Base-by-base conservation (phyloP, 2,797 vertebrate genomes). In the Basileuterus tristriatus region DNA sequence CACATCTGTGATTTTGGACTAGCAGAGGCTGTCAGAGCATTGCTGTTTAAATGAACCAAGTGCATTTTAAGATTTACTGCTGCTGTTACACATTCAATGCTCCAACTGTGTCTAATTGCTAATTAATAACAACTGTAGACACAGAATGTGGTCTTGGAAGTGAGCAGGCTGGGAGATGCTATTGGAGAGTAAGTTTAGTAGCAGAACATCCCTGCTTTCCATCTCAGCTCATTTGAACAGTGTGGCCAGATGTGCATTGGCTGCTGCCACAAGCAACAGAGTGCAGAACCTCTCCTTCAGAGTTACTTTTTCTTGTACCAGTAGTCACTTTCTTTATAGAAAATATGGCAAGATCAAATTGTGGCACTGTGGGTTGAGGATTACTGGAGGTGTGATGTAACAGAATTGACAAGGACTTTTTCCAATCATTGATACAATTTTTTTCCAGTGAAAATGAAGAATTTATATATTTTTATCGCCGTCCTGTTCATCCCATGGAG, bases 381-480 rank as follows among this genome's bases (percentile, higher is more conserved):
- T 59, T 83, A 18, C 37, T 74, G 26, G 47, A 89, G 32, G 21
- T 67, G 56, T 36, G 29, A 47, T 29, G 6, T 52, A 59, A 55
- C 7, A 32, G 49, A 74, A 59, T 9, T 15, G 4, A 27, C 9
- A 6, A 53, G 34, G 58, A 26, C 78, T 87, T 86, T 65, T 87
- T 80, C 63, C 30, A 84, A 15, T 70, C 55, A 83, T 84, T 44
- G 60, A 83, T 71, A 37, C 36, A 11, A 21, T 71, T 86, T 81
- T 81, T 87, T 90, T 22, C 17, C 72, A 97, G 97, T 89, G 89
- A 90, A 92, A 81, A 98, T 98, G 98, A 98, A 94, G 97, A 93
- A 79, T 67, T 82, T 97, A 1, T 90, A 75, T 64, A 23, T 96
- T 84, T 93, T 98, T 43, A 65, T 97, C 59, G 96, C 84, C 91